Evolutionary conservation across 2,888 invertebrate species (phyloP).

Genomic region (Ennomos erosarius): DNA sequence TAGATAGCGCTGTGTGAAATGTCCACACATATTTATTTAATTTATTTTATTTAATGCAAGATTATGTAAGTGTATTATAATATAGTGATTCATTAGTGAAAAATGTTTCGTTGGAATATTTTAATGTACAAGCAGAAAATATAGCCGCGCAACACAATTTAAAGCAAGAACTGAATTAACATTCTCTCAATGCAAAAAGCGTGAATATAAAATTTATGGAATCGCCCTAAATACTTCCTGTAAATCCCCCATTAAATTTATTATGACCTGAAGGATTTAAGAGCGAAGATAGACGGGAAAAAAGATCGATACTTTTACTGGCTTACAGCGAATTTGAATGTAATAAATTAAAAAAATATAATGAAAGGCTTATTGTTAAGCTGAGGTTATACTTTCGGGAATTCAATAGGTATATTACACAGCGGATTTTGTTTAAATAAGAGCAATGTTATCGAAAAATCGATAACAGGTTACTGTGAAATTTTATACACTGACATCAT

Average conservation of each 20-base stretch:
- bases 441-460: too few species aligned
- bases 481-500: too few species aligned
- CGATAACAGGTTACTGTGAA: too few species aligned
- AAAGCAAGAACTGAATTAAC: constrained; percentile 20
- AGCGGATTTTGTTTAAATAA: neutral
- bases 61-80: too few species aligned
- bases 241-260: constrained; percentile 30
- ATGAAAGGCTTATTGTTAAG: constrained; percentile 23
- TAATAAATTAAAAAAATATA: constrained; percentile 19
- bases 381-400: constrained; percentile 12
- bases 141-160: constrained; percentile 2
- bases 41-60: too few species aligned
- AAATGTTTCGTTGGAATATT: too few species aligned
- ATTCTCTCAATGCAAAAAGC: constrained; percentile 21
- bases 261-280: constrained; percentile 33
- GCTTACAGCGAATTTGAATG: constrained; percentile 12
- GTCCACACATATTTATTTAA: too few species aligned
- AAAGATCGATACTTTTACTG: constrained; percentile 25
- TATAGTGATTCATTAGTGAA: too few species aligned
- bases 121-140: neutral
- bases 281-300: constrained; percentile 23
- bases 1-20: too few species aligned
- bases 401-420: constrained; percentile 2
- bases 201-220: constrained; percentile 26
- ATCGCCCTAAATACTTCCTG: constrained; percentile 20